Evolutionary conservation across 2,888 invertebrate genomes (phyloP).

Genomic region (Apeira syringaria): DNA sequence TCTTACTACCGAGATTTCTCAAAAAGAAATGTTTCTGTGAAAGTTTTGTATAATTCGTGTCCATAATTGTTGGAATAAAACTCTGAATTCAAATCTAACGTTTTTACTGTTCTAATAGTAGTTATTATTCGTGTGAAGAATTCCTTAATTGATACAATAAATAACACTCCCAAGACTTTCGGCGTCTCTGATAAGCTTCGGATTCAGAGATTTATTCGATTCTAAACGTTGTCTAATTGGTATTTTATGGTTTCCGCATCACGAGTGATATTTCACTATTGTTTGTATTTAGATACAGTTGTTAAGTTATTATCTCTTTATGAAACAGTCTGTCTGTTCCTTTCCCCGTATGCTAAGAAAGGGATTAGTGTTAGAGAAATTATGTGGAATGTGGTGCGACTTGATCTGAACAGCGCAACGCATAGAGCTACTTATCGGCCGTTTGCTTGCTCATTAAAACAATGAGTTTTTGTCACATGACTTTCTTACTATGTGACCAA

Average conservation of each 20-base stretch:
- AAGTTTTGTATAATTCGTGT: too few species aligned
- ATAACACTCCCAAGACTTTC: constrained; percentile 59
- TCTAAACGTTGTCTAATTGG: constrained; percentile 64
- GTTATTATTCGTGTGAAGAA: constrained; percentile 63
- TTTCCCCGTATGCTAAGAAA: constrained; percentile 18
- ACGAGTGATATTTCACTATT: constrained; percentile 43
- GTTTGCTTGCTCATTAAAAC: too few species aligned
- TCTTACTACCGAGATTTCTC: too few species aligned
- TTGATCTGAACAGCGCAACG: too few species aligned
- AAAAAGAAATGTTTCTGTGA: too few species aligned
- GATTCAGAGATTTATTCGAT: constrained; percentile 68
- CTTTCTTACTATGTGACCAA: too few species aligned
- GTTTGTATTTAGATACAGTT: constrained; percentile 51
- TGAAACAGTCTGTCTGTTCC: constrained; percentile 12
- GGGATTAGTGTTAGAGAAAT: not conserved
- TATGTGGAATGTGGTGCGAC: too few species aligned
- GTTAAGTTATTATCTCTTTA: constrained; percentile 35
- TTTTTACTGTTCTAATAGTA: constrained; percentile 38
- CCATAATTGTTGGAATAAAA: too few species aligned
- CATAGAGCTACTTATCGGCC: too few species aligned
- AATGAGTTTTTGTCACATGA: too few species aligned
- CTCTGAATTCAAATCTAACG: constrained; percentile 16
- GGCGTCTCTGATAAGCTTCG: constrained; percentile 62
- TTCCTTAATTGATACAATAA: constrained; percentile 75
- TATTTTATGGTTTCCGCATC: constrained; percentile 54